Base-by-base conservation (phyloP, 2,888 invertebrate genomes). In the Netelia fuscicornis region DNA sequence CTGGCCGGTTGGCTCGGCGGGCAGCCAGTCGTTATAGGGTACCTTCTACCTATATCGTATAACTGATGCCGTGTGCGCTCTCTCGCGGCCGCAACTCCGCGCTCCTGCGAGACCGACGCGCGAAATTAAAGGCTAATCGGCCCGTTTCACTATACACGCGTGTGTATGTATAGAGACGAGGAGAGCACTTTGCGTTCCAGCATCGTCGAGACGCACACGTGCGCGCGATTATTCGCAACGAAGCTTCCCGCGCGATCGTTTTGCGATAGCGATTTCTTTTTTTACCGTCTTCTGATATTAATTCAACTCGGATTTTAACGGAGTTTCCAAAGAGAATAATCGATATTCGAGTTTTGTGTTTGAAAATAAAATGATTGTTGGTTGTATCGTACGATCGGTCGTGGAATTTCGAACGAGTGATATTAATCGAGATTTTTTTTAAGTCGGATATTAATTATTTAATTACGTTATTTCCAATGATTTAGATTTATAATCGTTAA, bases 111-210 rank as follows among this genome's bases (percentile, higher is more conserved):
- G 64, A 80, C 76, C 79, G 62, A 83, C 76, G 83, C 76, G 83
- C 80, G 72, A 85, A 85, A 83, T 85, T 85, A 82, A 85, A 85
- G 85, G 78, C 79, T 85, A 76, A 75, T 82, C 84, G 84, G 56
- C 70, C 74, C 78, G 81, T 84, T 84, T 84, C 72, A 72, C 74
- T 78, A 64, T 74, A 77, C 71, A 78, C 74, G 30, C 13, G 52
- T 52, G 13, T 52, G 13, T 54, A 20, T 58, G 20, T 58, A 58
- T 58, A 3, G 58, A 23, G 6, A n/a, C 9, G 20, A 58, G 52
- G 10, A 79, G 80, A 71, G 71, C 75, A 76, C 76, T 80, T 72
- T 80, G 42, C 65, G 64, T 42, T 37, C 54, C 70, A 37, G 56
- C 71, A 54, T 79, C 71, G 30, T 30, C 54, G 9, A 64, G 70